Percentiles rank a stretch among this genome's conserved stretches.
Evolutionary conservation across 2,797 vertebrate species (phyloP).

Genomic region (Percopsis omiscomaycus): DNA sequence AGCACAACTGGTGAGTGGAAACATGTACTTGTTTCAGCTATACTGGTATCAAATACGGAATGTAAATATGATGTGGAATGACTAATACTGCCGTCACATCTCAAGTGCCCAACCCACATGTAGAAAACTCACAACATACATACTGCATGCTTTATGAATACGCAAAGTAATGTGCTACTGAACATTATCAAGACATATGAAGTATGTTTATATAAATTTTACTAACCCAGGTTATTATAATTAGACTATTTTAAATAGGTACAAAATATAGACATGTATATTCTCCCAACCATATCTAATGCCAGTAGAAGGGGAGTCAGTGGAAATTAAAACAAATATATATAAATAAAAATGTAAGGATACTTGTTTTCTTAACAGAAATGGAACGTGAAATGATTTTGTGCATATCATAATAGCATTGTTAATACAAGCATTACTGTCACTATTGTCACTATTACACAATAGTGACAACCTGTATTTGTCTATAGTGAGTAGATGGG

Average conservation of each 20-base stretch:
- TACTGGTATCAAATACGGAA: no score
- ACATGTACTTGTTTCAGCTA: not conserved
- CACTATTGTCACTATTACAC: no score
- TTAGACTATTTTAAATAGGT: not conserved
- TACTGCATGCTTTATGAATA: not conserved
- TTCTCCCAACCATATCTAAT: no score
- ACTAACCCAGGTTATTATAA: not conserved
- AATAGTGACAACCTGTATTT: not conserved
- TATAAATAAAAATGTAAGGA: no score
- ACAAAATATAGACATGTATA: no score
- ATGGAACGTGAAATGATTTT: no score
- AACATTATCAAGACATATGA: not conserved
- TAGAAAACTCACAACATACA: not conserved
- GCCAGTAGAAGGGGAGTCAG: no score
- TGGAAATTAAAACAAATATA: no score
- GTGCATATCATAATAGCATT: not conserved
- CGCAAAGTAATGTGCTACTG: not conserved
- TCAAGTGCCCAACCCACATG: not conserved
- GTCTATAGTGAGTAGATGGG: constrained; percentile 4
- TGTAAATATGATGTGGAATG: no score
- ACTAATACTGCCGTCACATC: no score
- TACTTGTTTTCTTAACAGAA: no score
- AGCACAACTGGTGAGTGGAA: constrained; percentile 63
- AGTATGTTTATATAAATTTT: not conserved
- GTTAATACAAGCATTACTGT: not conserved